These are phyloP conservation scores for Hemiscyllium ocellatum DNA, from an alignment of 2,113 vertebrate genomes.

Conservation along the genomic window DNA sequence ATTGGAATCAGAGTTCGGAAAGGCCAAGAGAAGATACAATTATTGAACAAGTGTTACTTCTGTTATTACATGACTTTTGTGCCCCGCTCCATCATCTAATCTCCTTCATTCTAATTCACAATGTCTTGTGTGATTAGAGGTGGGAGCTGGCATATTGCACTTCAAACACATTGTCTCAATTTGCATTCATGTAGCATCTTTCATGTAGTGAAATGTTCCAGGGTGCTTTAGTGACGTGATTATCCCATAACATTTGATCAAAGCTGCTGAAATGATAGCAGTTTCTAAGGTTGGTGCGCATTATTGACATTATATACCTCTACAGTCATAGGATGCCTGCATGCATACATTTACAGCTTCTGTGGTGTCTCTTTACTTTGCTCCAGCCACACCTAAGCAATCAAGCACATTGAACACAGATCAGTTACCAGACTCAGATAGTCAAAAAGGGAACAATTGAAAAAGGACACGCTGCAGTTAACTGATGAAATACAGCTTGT, in stretches of 20 bases:
- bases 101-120: neutral
- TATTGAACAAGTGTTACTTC: neutral
- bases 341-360: neutral
- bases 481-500: neutral
- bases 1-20: conserved; percentile 27
- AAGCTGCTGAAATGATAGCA: neutral
- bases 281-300: neutral
- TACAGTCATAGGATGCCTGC: neutral
- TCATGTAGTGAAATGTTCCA: neutral
- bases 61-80: neutral
- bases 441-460: neutral
- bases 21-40: neutral
- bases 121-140: neutral
- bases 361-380: neutral
- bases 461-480: neutral
- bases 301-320: neutral
- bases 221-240: neutral
- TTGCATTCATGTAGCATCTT: neutral
- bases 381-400: neutral
- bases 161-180: neutral
- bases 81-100: too few relatives aligned
- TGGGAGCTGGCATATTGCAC: neutral
- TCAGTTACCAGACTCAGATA: neutral
- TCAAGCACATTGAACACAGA: neutral
- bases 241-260: neutral